A percentile compares a stretch with the other conserved stretches of the same genome.
phyloP scores from a whole-genome alignment of 2,888 invertebrate genomes.

The Onchidella celtica region DNA sequence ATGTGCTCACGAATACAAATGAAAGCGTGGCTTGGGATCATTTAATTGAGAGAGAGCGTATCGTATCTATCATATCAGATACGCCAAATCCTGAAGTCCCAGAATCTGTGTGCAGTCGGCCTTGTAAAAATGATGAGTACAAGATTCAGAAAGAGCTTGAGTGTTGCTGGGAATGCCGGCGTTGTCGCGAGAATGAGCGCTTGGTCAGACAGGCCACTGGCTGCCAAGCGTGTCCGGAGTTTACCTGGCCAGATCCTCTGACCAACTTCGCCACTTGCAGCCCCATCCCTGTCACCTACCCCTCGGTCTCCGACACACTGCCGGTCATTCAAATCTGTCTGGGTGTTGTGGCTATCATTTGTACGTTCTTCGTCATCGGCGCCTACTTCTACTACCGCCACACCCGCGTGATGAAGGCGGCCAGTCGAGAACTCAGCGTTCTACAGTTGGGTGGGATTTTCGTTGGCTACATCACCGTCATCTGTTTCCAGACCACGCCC shows the following conservation, averaged over 20 bases:
- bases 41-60: not conserved
- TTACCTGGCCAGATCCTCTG: constrained; percentile 58
- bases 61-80: not conserved
- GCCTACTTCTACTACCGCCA: constrained; percentile 50
- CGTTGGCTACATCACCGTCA: constrained; percentile 62
- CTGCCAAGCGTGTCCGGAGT: constrained; percentile 53
- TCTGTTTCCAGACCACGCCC: constrained; percentile 61
- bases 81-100: constrained; percentile 30
- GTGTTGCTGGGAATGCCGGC: constrained; percentile 63
- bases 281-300: constrained; percentile 35
- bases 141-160: constrained; percentile 52
- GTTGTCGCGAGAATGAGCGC: constrained; percentile 57
- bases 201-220: constrained; percentile 43
- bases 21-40: constrained; percentile 11
- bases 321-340: constrained; percentile 39
- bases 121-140: constrained; percentile 57
- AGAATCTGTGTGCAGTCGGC: constrained; percentile 57
- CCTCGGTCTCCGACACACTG: constrained; percentile 28
- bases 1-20: not conserved
- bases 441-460: constrained; percentile 66
- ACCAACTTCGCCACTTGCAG: constrained; percentile 46
- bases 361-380: constrained; percentile 22
- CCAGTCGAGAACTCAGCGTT: constrained; percentile 66
- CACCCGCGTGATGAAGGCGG: constrained; percentile 70
- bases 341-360: constrained; percentile 22